Evolutionary conservation across 2,888 invertebrate species (phyloP).

Genomic region (Portevinia maculata): DNA sequence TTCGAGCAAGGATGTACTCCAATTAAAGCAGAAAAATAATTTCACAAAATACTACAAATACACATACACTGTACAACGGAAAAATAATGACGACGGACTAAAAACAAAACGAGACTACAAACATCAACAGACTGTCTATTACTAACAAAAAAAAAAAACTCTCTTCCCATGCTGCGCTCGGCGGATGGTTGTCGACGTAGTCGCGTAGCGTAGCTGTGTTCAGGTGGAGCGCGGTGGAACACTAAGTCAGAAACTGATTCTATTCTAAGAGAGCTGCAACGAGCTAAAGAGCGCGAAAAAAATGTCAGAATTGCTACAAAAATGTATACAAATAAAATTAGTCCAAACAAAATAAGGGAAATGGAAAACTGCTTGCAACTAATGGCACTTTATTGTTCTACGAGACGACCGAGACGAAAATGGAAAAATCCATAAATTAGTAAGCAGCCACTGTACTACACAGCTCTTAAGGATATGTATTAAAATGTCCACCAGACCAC

Average conservation of each 20-base stretch:
- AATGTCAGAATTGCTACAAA: conserved; percentile 17
- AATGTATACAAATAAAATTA: conserved; percentile 60
- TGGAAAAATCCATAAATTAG: conserved; percentile 70
- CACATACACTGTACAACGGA: conserved; percentile 53
- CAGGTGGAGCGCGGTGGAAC: not conserved
- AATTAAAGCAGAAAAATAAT: conserved; percentile 1
- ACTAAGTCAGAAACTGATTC: not conserved
- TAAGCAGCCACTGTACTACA: conserved; percentile 7
- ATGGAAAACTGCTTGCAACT: conserved; percentile 34
- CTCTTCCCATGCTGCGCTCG: conserved; percentile 1
- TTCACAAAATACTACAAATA: conserved; percentile 36
- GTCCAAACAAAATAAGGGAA: not conserved
- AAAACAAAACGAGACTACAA: conserved; percentile 72
- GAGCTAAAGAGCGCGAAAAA: conserved; percentile 1
- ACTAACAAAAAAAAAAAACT: conserved; percentile 65
- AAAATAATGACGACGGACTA: conserved; percentile 59
- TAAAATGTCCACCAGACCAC: conserved; percentile 32
- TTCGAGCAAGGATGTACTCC: not conserved
- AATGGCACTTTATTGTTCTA: conserved; percentile 47
- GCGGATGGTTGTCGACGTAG: not conserved
- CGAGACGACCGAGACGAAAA: conserved; percentile 18
- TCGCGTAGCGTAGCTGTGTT: not conserved
- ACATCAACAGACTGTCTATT: conserved; percentile 74
- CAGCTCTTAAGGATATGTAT: conserved; percentile 38
- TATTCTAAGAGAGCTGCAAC: conserved; percentile 29